Evolutionary conservation across 2,888 invertebrate genomes (phyloP).

Genomic region (Therioaphis trifolii): DNA sequence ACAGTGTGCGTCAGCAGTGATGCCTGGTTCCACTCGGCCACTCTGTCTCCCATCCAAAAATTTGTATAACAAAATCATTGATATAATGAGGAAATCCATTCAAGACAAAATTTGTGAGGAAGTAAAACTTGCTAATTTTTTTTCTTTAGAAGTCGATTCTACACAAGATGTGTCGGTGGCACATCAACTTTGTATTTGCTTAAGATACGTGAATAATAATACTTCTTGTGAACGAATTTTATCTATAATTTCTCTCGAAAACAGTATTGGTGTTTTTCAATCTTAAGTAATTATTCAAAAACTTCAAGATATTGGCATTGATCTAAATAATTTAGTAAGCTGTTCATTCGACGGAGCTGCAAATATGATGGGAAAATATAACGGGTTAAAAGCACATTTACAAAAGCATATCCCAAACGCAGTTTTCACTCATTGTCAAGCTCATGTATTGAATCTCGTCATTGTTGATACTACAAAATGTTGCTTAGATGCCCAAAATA

Average conservation of each 20-base stretch:
- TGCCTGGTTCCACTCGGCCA: too few relatives aligned
- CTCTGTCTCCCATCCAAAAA: too few relatives aligned
- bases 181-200: constrained; percentile 50
- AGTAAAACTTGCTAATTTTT: background rate
- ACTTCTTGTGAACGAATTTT: constrained; percentile 58
- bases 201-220: constrained; percentile 55
- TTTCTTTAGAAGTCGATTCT: constrained; percentile 1
- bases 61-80: constrained; percentile 3
- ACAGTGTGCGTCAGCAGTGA: too few relatives aligned
- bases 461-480: background rate
- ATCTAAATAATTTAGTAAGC: constrained; percentile 51
- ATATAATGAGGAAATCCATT: background rate
- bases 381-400: constrained; percentile 33
- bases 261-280: constrained; percentile 1
- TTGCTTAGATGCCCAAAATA: background rate
- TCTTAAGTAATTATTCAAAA: constrained; percentile 20
- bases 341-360: constrained; percentile 63
- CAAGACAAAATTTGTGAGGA: background rate
- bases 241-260: constrained; percentile 22
- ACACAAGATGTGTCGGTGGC: constrained; percentile 2
- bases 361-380: constrained; percentile 60
- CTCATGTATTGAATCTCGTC: constrained; percentile 34
- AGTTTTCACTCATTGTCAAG: constrained; percentile 43
- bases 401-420: constrained; percentile 18
- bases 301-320: constrained; percentile 52